A percentile compares a stretch with the other conserved stretches of the same genome.
phyloP scores from a whole-genome alignment of 2,797 vertebrate species.

The Orientallactaga sibirica region DNA sequence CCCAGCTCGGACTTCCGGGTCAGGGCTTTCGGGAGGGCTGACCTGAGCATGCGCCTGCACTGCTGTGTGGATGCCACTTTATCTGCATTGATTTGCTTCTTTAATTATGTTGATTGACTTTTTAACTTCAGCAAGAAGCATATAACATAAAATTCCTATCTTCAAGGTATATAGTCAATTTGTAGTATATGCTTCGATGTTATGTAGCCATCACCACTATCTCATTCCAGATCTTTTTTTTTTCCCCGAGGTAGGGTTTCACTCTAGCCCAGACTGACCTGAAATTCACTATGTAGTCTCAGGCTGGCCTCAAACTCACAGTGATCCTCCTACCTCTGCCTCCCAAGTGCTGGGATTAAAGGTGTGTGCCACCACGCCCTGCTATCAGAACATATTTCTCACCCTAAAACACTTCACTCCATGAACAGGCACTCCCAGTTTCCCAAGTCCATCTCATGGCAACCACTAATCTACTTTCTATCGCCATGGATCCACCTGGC shows the following conservation, averaged over 20 bases:
- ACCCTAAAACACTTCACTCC: background rate
- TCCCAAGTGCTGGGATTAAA: no score
- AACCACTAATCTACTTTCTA: background rate
- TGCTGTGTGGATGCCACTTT: background rate
- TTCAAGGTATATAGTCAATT: conserved; percentile 33
- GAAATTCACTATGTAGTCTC: no score
- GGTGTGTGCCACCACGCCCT: no score
- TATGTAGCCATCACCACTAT: background rate
- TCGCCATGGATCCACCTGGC: background rate
- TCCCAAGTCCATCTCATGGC: background rate
- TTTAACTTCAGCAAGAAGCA: conserved; percentile 30
- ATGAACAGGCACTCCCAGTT: background rate
- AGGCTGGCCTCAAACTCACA: no score
- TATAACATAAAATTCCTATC: background rate
- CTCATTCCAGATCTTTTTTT: background rate
- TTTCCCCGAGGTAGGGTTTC: no score
- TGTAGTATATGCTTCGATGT: conserved; percentile 3
- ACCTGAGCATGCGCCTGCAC: background rate
- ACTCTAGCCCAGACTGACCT: no score
- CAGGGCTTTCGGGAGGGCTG: conserved; percentile 5
- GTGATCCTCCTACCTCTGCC: no score
- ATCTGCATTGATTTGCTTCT: background rate
- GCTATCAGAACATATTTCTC: background rate
- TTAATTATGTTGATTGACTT: background rate
- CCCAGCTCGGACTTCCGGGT: background rate